Conservation (phyloP, 2,888 invertebrate species). For the Nomada ferruginata region DNA sequence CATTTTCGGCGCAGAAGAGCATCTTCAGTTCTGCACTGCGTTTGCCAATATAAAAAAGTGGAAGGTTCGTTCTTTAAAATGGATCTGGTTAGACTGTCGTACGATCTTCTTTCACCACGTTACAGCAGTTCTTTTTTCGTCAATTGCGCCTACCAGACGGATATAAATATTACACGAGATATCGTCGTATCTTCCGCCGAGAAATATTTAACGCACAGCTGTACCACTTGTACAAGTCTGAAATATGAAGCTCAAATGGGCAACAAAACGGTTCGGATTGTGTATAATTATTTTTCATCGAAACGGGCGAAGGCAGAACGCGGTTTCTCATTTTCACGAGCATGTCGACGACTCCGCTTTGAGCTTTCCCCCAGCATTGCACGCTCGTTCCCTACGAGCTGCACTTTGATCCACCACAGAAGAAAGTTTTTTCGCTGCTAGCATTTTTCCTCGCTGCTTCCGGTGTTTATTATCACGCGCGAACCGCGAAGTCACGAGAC, state of each 20-base stretch:
- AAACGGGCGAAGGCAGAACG: slow-evolving; percentile 4
- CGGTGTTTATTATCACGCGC: slow-evolving; percentile 56
- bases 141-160: too few relatives aligned
- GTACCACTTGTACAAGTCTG: background rate
- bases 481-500: slow-evolving; percentile 38
- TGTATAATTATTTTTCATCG: slow-evolving; percentile 34
- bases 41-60: too few relatives aligned
- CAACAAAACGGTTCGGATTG: slow-evolving; percentile 6
- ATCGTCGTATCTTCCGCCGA: background rate
- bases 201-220: background rate
- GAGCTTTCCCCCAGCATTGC: slow-evolving; percentile 30
- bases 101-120: too few relatives aligned
- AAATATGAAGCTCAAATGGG: background rate
- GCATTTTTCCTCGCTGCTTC: slow-evolving; percentile 47
- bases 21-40: too few relatives aligned
- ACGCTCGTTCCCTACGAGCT: slow-evolving; percentile 22
- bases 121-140: too few relatives aligned
- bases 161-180: too few relatives aligned
- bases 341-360: slow-evolving; percentile 35
- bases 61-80: too few relatives aligned
- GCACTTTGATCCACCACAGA: slow-evolving; percentile 55
- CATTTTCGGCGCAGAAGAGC: too few relatives aligned
- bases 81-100: too few relatives aligned
- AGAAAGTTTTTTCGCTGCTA: slow-evolving; percentile 50
- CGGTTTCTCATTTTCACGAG: slow-evolving; percentile 30